A percentile compares a stretch with the other conserved stretches of the same genome.
phyloP scores from a whole-genome alignment of 2,888 invertebrate species.

The Ryuthela nishihirai region DNA sequence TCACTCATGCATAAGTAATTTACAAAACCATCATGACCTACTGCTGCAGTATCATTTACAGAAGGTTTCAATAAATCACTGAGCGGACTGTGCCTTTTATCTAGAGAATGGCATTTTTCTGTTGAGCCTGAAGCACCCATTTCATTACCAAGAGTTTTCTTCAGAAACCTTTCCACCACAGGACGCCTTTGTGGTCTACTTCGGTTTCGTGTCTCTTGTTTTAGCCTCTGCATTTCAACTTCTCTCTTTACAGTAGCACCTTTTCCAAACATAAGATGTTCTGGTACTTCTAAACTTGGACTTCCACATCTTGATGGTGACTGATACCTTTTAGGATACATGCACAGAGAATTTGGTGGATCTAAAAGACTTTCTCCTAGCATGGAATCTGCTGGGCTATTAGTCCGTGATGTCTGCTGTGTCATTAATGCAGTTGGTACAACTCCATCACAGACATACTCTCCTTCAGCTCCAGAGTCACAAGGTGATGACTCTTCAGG shows the following conservation, averaged over 20 bases:
- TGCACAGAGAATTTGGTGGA: conserved; percentile 48
- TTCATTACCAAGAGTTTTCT: conserved; percentile 45
- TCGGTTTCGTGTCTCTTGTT: conserved; percentile 47
- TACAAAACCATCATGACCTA: conserved; percentile 3
- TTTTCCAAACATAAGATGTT: conserved; percentile 48
- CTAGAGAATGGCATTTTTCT: no score
- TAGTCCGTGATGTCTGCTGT: conserved; percentile 18
- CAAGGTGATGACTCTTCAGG: neutral
- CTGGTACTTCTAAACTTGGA: conserved; percentile 48
- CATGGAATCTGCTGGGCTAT: conserved; percentile 42
- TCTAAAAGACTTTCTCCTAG: conserved; percentile 52
- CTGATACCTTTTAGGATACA: conserved; percentile 47
- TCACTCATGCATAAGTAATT: conserved; percentile 4
- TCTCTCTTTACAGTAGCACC: conserved; percentile 2
- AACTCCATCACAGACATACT: conserved; percentile 14
- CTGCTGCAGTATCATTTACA: no score
- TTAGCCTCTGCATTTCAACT: conserved; percentile 46
- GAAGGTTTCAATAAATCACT: no score
- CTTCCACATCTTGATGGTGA: conserved; percentile 48
- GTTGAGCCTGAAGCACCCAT: no score
- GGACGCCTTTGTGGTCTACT: conserved; percentile 69
- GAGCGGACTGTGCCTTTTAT: no score
- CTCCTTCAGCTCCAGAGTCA: neutral
- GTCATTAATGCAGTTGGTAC: neutral
- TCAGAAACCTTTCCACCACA: conserved; percentile 71